phyloP scores from a whole-genome alignment of 2,888 invertebrate genomes.

The Spilarctia lutea region DNA sequence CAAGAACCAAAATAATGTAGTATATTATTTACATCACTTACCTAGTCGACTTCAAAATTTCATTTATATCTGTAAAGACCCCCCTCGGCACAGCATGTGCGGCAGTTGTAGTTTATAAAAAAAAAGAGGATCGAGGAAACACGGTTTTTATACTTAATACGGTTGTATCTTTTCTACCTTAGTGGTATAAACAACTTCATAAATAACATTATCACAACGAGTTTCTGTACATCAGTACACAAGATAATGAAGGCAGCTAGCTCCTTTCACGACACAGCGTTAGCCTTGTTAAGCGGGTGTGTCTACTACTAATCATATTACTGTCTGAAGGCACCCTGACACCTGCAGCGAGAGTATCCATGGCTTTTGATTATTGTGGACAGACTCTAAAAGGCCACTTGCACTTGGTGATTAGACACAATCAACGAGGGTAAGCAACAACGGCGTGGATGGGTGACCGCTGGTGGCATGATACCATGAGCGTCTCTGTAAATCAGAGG shows the following conservation, averaged over 20 bases:
- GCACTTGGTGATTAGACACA: too few relatives aligned
- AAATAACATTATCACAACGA: constrained; percentile 2
- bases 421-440: too few relatives aligned
- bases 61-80: too few relatives aligned
- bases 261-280: constrained; percentile 24
- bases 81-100: too few relatives aligned
- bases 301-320: constrained; percentile 56
- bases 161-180: too few relatives aligned
- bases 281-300: constrained; percentile 25
- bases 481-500: too few relatives aligned
- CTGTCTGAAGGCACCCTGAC: constrained; percentile 46
- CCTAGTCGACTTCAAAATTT: neutral
- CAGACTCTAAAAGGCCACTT: too few relatives aligned
- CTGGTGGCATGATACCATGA: too few relatives aligned
- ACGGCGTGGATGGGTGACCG: too few relatives aligned
- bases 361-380: constrained; percentile 4
- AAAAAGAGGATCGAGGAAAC: neutral
- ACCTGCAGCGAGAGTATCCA: constrained; percentile 50
- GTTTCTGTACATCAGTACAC: constrained; percentile 1
- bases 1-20: neutral
- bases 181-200: constrained; percentile 8
- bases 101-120: neutral
- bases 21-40: neutral
- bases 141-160: neutral
- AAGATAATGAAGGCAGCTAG: constrained; percentile 25